Percentiles rank a stretch among this genome's conserved stretches.
Evolutionary conservation across 2,113 vertebrate genomes (phyloP).

Genomic region (Syrmaticus mikado): DNA sequence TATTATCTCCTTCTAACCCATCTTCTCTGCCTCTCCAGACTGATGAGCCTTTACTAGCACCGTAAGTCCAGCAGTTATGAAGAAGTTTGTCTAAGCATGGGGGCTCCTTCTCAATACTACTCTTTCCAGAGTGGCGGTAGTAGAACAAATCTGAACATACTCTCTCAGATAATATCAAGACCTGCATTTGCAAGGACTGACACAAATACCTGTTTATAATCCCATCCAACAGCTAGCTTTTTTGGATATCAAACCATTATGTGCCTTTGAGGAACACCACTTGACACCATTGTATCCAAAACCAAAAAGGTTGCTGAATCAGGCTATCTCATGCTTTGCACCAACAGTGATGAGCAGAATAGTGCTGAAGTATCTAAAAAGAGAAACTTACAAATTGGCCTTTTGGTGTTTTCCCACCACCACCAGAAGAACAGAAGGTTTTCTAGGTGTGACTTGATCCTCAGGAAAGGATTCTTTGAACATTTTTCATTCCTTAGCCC

Average conservation of each 20-base stretch:
- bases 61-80: neutral
- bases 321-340: neutral
- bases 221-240: neutral
- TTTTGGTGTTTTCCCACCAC: neutral
- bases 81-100: accelerated
- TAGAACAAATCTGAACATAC: neutral
- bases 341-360: neutral
- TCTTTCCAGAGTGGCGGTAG: neutral
- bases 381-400: neutral
- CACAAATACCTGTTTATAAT: neutral
- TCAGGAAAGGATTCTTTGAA: neutral
- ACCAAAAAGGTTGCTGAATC: neutral
- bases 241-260: neutral
- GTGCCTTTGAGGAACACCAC: neutral
- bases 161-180: neutral
- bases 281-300: accelerated
- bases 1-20: neutral
- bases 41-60: neutral
- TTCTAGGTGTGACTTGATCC: neutral
- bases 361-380: neutral
- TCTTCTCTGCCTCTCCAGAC: neutral
- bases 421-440: neutral
- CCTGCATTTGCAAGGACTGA: neutral
- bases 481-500: neutral
- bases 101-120: neutral